Evolutionary conservation across 2,888 invertebrate species (phyloP), one percentile per base, ranked within the genome.

Genomic region (Nebria salina): DNA sequence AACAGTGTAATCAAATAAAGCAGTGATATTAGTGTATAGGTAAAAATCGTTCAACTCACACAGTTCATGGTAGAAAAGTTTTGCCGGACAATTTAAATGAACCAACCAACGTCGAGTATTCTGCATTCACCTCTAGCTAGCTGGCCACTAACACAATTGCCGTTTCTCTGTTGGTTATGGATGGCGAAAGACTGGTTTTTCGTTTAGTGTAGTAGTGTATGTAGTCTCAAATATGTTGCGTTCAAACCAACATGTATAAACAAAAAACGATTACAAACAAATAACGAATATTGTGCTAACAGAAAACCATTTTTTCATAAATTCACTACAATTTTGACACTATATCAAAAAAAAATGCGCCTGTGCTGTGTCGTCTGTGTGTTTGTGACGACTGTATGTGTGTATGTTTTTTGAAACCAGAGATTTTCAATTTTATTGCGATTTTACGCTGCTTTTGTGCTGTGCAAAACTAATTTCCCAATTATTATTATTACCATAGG

Each of bases 91-190:
- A 54, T 54, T 54, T 13, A 54, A 54, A 54, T 54, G 54, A 8
- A 13, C 54, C 54, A 54, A 54, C 13, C 54, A 54, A 54, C 54
- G 13, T 54, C 8, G 54, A 8, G 54, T 54, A 54, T 54, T 54
- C 54, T 54, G 54, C 54, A 54, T 54, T 54, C 54, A 54, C 54
- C 54, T 54, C 54, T 54, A 54, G 54, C 54, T 54, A 54, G 54
- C 54, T 54, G 13, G 54, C 54, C 54, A 54, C 54, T 34, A 54
- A 54, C 54, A 54, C 54, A 54, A 54, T 54, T 54, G 54, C 54
- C 54, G 13, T 8, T 13, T 54, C 54, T 54, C 54, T 54, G 54
- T 54, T 54, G 54, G 54, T 13, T 54, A 54, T 54, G 54, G 54
- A 54, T 54, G 54, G 54, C 54, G 54, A 54, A 54, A 54, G 54